These are phyloP conservation scores for Salvelinus alpinus DNA, from an alignment of 2,113 vertebrate species.

Conservation along the genomic window DNA sequence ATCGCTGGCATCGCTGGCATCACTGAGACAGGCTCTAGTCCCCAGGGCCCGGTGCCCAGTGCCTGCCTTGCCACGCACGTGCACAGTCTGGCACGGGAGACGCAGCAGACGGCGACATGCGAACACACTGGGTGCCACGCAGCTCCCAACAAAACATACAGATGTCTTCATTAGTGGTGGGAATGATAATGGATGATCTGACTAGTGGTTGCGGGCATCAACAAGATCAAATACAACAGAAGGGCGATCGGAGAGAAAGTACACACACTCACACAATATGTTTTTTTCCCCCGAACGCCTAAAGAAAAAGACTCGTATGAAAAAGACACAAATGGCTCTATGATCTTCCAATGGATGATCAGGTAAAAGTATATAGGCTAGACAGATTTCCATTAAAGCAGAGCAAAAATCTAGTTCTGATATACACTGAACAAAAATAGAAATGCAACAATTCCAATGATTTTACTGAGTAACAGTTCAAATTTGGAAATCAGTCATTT, in stretches of 20 bases:
- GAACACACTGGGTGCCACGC: conserved; percentile 7
- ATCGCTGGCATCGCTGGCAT: conserved; percentile 34
- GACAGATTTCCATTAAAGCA: too few species aligned
- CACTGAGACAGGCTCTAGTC: conserved; percentile 16
- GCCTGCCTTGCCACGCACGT: conserved; percentile 19
- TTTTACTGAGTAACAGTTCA: too few species aligned
- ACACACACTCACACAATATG: too few species aligned
- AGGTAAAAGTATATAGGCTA: too few species aligned
- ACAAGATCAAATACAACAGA: conserved; percentile 32
- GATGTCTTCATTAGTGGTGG: conserved; percentile 53
- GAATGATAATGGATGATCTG: conserved; percentile 49
- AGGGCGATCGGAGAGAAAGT: background rate
- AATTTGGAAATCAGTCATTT: too few species aligned
- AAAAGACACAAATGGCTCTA: background rate
- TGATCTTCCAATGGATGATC: too few species aligned
- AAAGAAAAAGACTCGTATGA: background rate
- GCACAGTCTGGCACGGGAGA: conserved; percentile 37
- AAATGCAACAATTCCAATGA: too few species aligned
- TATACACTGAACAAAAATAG: too few species aligned
- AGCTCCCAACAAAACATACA: conserved; percentile 43
- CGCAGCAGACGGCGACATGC: conserved; percentile 39
- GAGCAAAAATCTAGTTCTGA: too few species aligned
- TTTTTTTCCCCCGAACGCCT: too few species aligned
- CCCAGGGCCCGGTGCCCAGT: conserved; percentile 31
- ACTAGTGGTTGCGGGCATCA: conserved; percentile 36